These are phyloP conservation scores for Polypterus senegalus DNA, from an alignment of 2,113 vertebrate genomes.

Conservation along the genomic window DNA sequence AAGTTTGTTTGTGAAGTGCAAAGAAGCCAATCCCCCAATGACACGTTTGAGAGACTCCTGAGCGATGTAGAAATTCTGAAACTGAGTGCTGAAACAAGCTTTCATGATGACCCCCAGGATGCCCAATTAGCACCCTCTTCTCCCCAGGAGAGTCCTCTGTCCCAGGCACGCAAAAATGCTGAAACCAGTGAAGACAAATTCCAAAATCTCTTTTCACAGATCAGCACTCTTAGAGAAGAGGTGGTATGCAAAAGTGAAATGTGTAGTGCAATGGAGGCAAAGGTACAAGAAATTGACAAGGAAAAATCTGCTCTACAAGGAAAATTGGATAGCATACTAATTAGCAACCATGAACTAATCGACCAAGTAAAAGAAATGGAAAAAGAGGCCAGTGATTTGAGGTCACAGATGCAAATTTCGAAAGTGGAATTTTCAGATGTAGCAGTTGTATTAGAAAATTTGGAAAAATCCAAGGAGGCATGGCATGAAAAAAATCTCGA, in stretches of 20 bases:
- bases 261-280: slow-evolving; percentile 40
- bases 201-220: slow-evolving; percentile 33
- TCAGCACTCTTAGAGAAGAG: slow-evolving; percentile 38
- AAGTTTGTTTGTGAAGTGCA: background rate
- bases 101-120: no score
- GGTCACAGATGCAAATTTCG: slow-evolving; percentile 36
- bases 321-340: slow-evolving; percentile 26
- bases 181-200: slow-evolving; percentile 18
- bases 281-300: slow-evolving; percentile 35
- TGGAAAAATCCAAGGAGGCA: slow-evolving; percentile 38
- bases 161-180: no score
- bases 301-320: slow-evolving; percentile 30
- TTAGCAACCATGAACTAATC: slow-evolving; percentile 32
- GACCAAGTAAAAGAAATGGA: slow-evolving; percentile 27
- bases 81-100: background rate
- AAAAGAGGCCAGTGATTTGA: slow-evolving; percentile 37
- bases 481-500: slow-evolving; percentile 54
- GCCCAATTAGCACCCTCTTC: no score
- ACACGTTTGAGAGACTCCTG: background rate
- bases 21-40: background rate
- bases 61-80: background rate
- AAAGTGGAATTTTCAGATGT: slow-evolving; percentile 32
- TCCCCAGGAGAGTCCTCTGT: no score
- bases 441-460: slow-evolving; percentile 32
- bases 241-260: slow-evolving; percentile 36